These are phyloP conservation scores for Chloropsis hardwickii DNA, from an alignment of 2,113 vertebrate genomes.

Conservation along the genomic window DNA sequence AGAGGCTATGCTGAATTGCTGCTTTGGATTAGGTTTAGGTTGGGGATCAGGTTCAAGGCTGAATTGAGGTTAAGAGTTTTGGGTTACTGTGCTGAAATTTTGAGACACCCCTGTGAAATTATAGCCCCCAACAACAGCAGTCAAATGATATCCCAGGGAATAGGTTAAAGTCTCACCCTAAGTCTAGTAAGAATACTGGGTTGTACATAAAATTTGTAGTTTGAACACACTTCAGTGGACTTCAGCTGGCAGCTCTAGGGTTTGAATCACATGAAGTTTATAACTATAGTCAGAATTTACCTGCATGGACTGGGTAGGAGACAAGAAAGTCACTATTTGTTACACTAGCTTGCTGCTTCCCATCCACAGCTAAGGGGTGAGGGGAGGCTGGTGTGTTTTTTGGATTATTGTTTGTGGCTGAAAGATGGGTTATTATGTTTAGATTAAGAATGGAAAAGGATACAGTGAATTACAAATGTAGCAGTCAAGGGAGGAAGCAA, in stretches of 20 bases:
- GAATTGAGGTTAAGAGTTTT: slow-evolving; percentile 16
- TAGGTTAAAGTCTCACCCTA: not conserved
- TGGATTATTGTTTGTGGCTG: not conserved
- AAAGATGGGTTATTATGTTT: slow-evolving; percentile 1
- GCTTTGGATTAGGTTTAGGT: not conserved
- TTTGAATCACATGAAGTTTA: not conserved
- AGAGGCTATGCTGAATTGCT: not conserved
- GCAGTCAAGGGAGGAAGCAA: slow-evolving; percentile 38
- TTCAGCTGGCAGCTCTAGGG: not conserved
- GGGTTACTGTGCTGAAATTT: slow-evolving; percentile 20
- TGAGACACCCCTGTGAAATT: slow-evolving; percentile 33
- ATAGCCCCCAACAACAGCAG: not conserved
- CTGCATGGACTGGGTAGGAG: not conserved
- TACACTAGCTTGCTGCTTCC: not conserved
- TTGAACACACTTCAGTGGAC: not conserved
- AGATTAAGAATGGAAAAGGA: slow-evolving; percentile 37
- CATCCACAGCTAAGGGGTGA: not conserved
- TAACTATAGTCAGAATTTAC: not conserved
- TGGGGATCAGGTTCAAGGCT: slow-evolving; percentile 29
- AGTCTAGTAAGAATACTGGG: not conserved
- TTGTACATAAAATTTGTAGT: not conserved
- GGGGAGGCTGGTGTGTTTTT: not conserved
- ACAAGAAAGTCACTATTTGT: not conserved
- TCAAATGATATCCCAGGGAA: not conserved
- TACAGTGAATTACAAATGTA: slow-evolving; percentile 50